Base-by-base conservation (phyloP, 2,113 vertebrate genomes). In the Rhinogobius similis region DNA sequence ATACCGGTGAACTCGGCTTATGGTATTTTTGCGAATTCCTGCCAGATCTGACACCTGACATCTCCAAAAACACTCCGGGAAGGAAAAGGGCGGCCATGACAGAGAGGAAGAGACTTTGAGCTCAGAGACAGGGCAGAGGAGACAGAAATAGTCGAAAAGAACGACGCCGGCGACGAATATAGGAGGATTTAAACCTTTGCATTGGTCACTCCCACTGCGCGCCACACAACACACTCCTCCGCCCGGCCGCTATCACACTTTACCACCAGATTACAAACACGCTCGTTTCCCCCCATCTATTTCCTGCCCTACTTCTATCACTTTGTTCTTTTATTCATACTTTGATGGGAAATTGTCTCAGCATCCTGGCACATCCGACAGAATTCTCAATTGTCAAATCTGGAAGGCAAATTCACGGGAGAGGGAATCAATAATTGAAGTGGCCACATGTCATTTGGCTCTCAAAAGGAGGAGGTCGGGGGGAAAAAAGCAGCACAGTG, bases 261-360 rank as follows among this genome's bases (percentile, higher is more conserved):
- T 29, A 27, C 73, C 66, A 56, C 59, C 64, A 78, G 75, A 75
- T 82, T 65, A 73, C 44, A 29, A 50, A 76, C 43, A 64, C 65
- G 72, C 67, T 73, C 24, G 73, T 76, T 79, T 7, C 32, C 48
- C 24, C 39, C 12, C 29, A 46, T 66, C 68, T 14, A 36, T 75
- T 79, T 70, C 27, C 62, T 61, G 50, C 29, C 67, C 63, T 18
- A 46, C 18, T 78, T 83, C 44, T 44, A 48, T 58, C 16, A 56
- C 73, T 81, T 76, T 77, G 65, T 82, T 87, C 65, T 78, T 82
- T 89, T 82, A 87, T 86, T 85, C 74, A 87, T 81, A 81, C 64
- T 65, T 41, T 62, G 58, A 67, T 16, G 26, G 58, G 43, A 80
- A 66, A 72, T 1, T 20, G 43, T 68, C 55, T 56, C 72, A 52